Conservation (phyloP, 1,140 invertebrate species). For the Diploscapter pachys region DNA sequence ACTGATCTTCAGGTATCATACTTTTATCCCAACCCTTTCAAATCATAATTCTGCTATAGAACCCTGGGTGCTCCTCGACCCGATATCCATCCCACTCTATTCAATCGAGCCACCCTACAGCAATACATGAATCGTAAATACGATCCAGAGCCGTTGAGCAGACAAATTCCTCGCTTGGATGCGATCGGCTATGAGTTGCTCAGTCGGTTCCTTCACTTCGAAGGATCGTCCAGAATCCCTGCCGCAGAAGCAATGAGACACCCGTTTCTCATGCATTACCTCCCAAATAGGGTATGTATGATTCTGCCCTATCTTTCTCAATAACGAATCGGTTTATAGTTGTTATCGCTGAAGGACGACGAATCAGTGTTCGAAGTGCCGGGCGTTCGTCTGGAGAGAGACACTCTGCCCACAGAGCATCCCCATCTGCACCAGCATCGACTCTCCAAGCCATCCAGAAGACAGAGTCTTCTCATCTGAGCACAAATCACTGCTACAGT, state of each 20-base stretch:
- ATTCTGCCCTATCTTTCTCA: not conserved
- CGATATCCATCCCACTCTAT: slow-evolving; percentile 33
- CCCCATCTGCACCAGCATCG: no score
- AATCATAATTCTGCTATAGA: not conserved
- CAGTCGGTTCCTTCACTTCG: slow-evolving; percentile 63
- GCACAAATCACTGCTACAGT: no score
- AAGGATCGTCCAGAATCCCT: slow-evolving; percentile 36
- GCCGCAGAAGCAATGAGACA: not conserved
- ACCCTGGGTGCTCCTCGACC: slow-evolving; percentile 35
- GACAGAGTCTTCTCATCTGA: no score
- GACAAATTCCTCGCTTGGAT: slow-evolving; percentile 66
- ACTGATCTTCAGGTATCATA: slow-evolving; percentile 65
- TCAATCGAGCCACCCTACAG: slow-evolving; percentile 51
- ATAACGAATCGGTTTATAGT: slow-evolving; percentile 13
- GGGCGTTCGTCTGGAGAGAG: slow-evolving; percentile 21
- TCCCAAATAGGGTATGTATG: not conserved
- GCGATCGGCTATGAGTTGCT: slow-evolving; percentile 66
- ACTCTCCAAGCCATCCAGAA: no score
- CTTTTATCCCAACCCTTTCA: not conserved
- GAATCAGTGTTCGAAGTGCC: slow-evolving; percentile 21
- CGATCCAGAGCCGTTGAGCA: slow-evolving; percentile 64
- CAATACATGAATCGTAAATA: slow-evolving; percentile 64
- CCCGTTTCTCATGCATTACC: not conserved
- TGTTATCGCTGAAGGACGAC: slow-evolving; percentile 15
- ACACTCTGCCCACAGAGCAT: not conserved